Evolutionary conservation across 2,797 vertebrate genomes (phyloP).

Genomic region (Scomberomorus guttatus): DNA sequence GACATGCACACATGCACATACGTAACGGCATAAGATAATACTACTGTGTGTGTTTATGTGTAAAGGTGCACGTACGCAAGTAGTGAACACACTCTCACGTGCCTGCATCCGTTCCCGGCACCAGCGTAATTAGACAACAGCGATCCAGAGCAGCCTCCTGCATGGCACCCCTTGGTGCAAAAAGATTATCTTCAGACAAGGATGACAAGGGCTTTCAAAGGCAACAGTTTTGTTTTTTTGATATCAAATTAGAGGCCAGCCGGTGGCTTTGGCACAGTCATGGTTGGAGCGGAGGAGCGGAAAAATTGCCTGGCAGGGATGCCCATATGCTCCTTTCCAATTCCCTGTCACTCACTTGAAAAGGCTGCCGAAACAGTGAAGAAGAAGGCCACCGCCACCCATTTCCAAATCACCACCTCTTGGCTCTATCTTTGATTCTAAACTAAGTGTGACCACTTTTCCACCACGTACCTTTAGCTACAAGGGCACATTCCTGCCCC

Average conservation of each 20-base stretch:
- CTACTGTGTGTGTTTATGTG: slow-evolving; percentile 9
- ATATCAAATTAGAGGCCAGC: slow-evolving; percentile 73
- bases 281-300: slow-evolving; percentile 31
- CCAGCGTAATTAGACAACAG: slow-evolving; percentile 67
- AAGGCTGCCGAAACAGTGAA: slow-evolving; percentile 28
- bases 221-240: slow-evolving; percentile 60
- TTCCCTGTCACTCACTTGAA: slow-evolving; percentile 62
- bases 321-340: slow-evolving; percentile 56
- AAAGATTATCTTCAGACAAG: slow-evolving; percentile 60
- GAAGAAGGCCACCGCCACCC: not conserved
- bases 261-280: slow-evolving; percentile 63
- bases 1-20: not conserved
- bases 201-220: slow-evolving; percentile 55
- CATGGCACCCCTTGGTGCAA: slow-evolving; percentile 38
- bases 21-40: not conserved
- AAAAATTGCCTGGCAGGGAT: slow-evolving; percentile 53
- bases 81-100: not conserved
- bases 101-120: slow-evolving; percentile 44
- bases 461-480: slow-evolving; percentile 42
- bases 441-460: slow-evolving; percentile 48
- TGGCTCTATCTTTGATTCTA: slow-evolving; percentile 27
- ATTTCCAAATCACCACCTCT: slow-evolving; percentile 8
- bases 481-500: slow-evolving; percentile 69
- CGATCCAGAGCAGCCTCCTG: slow-evolving; percentile 44
- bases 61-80: not conserved